Conservation (phyloP, 2,888 invertebrate species). For the Drosophila mimetica region DNA sequence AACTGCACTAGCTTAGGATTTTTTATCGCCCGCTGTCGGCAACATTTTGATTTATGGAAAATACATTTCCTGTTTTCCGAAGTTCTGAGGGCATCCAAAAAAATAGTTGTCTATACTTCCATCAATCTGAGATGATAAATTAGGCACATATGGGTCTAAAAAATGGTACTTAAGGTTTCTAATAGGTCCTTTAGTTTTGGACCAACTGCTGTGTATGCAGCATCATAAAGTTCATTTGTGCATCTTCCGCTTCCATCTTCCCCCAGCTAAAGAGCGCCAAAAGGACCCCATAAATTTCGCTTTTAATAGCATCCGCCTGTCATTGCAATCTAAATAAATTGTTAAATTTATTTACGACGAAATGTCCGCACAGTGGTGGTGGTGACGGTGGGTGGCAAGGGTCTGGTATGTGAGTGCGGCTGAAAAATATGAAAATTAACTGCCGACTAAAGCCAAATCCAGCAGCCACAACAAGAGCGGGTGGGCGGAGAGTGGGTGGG, state of each 20-base stretch:
- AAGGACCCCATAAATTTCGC: conserved; percentile 73
- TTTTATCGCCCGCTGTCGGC: conserved; percentile 2
- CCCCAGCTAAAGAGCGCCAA: conserved; percentile 27
- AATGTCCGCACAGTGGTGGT: conserved; percentile 63
- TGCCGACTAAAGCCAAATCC: conserved; percentile 80
- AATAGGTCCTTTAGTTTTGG: not conserved
- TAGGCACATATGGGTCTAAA: not conserved
- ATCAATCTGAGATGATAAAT: not conserved
- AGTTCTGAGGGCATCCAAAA: no score
- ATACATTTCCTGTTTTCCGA: conserved; percentile 4
- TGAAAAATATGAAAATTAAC: conserved; percentile 81
- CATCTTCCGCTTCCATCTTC: conserved; percentile 21
- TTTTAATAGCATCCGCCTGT: conserved; percentile 81
- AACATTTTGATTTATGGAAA: not conserved
- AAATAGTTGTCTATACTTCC: not conserved
- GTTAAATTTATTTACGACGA: conserved; percentile 81
- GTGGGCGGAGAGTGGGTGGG: not conserved
- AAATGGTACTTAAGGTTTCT: no score
- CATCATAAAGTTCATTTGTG: conserved; percentile 54
- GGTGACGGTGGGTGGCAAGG: not conserved
- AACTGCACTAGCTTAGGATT: not conserved
- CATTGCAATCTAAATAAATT: conserved; percentile 82
- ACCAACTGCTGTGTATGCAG: conserved; percentile 34
- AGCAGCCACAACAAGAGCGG: conserved; percentile 39
- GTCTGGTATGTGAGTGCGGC: conserved; percentile 54